Conservation (phyloP, 2,113 vertebrate genomes). For the Girardinichthys multiradiatus region DNA sequence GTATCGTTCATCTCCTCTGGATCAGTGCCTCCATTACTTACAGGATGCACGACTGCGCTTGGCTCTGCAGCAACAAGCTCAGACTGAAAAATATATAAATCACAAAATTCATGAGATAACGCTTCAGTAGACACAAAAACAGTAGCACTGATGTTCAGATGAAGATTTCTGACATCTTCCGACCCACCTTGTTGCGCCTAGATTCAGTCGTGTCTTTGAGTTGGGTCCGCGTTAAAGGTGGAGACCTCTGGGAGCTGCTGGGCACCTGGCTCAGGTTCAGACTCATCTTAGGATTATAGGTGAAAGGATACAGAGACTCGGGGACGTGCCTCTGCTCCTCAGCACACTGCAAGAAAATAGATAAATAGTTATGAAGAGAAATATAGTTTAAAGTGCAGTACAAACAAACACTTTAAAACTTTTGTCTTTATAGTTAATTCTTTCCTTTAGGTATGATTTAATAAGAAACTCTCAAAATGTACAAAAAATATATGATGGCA, state of each 20-base stretch:
- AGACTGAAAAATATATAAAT: slow-evolving; percentile 31
- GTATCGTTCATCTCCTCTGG: slow-evolving; percentile 47
- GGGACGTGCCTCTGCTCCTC: slow-evolving; percentile 86
- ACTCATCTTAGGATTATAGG: slow-evolving; percentile 98
- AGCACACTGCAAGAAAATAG: slow-evolving; percentile 83
- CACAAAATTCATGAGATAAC: not conserved
- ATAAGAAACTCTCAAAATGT: too few species aligned
- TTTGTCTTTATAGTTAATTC: too few species aligned
- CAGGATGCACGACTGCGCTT: slow-evolving; percentile 24
- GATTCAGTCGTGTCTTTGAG: slow-evolving; percentile 22
- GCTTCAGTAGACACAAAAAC: not conserved
- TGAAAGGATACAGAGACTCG: slow-evolving; percentile 94
- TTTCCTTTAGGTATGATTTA: too few species aligned
- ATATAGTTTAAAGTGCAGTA: too few species aligned
- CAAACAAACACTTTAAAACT: too few species aligned
- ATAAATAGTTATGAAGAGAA: not conserved
- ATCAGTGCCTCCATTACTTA: slow-evolving; percentile 49
- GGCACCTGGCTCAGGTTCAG: slow-evolving; percentile 90
- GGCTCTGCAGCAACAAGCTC: slow-evolving; percentile 47
- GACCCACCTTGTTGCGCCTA: slow-evolving; percentile 38
- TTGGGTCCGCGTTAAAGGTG: slow-evolving; percentile 62
- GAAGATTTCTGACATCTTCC: not conserved
- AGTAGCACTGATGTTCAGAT: not conserved
- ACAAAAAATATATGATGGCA: too few species aligned
- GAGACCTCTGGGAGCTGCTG: slow-evolving; percentile 75